phyloP scores from a whole-genome alignment of 2,113 vertebrate species.

The Halcyon malimbica region DNA sequence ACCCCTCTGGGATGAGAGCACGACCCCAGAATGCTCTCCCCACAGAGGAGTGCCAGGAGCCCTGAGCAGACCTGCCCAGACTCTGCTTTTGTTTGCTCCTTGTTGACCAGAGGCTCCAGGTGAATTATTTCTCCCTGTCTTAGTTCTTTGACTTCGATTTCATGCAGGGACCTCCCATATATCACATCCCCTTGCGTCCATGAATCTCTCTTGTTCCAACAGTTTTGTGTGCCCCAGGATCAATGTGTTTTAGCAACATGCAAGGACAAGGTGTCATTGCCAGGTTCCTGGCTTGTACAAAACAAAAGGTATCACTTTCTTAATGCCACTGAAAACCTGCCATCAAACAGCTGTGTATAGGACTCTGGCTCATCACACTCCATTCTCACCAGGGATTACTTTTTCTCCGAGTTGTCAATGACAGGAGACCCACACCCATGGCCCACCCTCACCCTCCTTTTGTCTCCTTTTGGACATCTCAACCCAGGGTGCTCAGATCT shows the following conservation, averaged over 20 bases:
- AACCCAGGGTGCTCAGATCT: fast-evolving
- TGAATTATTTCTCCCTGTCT: conserved; percentile 24
- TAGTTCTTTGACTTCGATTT: conserved; percentile 22
- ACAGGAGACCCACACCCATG: neutral
- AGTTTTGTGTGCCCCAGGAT: conserved; percentile 23
- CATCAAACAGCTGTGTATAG: neutral
- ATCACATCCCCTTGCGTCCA: conserved; percentile 9
- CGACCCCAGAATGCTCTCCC: neutral
- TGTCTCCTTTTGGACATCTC: neutral
- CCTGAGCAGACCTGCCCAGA: neutral
- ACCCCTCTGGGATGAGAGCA: neutral
- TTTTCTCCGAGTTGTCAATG: neutral
- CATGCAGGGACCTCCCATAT: neutral
- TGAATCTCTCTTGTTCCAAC: conserved; percentile 51
- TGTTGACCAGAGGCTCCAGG: neutral
- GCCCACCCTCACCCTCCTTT: neutral
- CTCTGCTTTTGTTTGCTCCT: neutral
- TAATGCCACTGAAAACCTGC: conserved; percentile 12
- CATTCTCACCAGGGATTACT: neutral
- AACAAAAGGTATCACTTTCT: conserved; percentile 55
- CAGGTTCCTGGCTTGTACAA: neutral
- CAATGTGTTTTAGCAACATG: conserved; percentile 57
- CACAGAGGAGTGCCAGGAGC: neutral
- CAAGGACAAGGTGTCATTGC: conserved; percentile 62
- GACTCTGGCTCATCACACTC: neutral